Conservation (phyloP, 2,113 vertebrate species). For the Tor tambroides region DNA sequence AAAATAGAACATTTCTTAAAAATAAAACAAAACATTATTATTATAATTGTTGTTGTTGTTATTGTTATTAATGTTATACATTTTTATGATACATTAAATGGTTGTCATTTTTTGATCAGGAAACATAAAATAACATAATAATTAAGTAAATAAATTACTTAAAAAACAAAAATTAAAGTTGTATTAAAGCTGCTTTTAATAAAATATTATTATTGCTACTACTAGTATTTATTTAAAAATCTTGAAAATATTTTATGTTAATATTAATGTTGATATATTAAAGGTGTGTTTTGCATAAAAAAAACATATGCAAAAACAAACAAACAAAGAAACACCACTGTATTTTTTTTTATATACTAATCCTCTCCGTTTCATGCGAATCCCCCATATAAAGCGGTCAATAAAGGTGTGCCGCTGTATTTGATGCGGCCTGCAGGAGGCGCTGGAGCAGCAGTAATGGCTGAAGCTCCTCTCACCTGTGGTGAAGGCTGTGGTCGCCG, state of each 20-base stretch:
- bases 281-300: background rate
- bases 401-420: background rate
- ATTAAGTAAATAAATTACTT: too few relatives aligned
- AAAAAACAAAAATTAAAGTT: background rate
- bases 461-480: conserved; percentile 77
- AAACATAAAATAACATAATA: background rate
- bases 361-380: background rate
- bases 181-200: background rate
- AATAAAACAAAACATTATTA: background rate
- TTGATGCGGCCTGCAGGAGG: background rate
- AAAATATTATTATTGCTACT: too few relatives aligned
- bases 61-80: background rate
- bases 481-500: conserved; percentile 80
- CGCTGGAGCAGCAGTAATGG: background rate
- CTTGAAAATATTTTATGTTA: background rate
- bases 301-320: too few relatives aligned
- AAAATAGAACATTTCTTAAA: background rate
- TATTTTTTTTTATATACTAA: background rate
- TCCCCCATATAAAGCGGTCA: background rate
- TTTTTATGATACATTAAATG: background rate
- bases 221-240: background rate
- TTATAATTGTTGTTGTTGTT: background rate
- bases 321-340: background rate
- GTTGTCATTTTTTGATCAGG: background rate
- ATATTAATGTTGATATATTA: background rate